Evolutionary conservation across 2,888 invertebrate genomes (phyloP).

Genomic region (Andrena camellia): DNA sequence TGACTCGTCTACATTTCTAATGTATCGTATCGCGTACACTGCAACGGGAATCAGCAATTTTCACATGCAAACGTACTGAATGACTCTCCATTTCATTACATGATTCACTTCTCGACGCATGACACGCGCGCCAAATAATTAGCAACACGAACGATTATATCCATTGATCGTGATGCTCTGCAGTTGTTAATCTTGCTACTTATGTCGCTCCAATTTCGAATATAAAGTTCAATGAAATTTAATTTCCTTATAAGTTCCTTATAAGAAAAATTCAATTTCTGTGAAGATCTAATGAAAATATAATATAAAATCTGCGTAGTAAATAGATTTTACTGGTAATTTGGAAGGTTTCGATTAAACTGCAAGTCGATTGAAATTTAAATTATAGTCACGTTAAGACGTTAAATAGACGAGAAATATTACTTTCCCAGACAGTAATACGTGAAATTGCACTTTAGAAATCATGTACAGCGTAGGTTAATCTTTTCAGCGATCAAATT

Average conservation of each 20-base stretch:
- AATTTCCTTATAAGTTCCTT: conserved; percentile 1
- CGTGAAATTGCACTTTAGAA: background rate
- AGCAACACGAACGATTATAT: background rate
- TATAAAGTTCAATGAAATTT: background rate
- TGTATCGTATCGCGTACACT: conserved; percentile 46
- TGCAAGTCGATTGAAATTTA: background rate
- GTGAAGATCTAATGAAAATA: background rate
- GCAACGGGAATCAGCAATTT: conserved; percentile 10
- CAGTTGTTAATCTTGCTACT: background rate
- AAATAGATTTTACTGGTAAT: background rate
- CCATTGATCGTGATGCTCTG: background rate
- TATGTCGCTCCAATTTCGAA: background rate
- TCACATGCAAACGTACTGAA: conserved; percentile 15
- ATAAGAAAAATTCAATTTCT: background rate
- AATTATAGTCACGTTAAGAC: background rate
- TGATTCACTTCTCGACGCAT: conserved; percentile 29
- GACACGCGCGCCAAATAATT: conserved; percentile 32
- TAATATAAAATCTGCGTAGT: background rate
- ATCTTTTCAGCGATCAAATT: conserved; percentile 90
- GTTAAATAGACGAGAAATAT: background rate
- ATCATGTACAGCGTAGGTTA: conserved; percentile 1
- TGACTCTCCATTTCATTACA: conserved; percentile 42
- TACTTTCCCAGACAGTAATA: background rate
- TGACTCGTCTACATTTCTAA: conserved; percentile 50
- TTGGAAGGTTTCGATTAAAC: background rate